Conservation (phyloP, 2,888 invertebrate genomes). For the Lasioglossum figueresi region DNA sequence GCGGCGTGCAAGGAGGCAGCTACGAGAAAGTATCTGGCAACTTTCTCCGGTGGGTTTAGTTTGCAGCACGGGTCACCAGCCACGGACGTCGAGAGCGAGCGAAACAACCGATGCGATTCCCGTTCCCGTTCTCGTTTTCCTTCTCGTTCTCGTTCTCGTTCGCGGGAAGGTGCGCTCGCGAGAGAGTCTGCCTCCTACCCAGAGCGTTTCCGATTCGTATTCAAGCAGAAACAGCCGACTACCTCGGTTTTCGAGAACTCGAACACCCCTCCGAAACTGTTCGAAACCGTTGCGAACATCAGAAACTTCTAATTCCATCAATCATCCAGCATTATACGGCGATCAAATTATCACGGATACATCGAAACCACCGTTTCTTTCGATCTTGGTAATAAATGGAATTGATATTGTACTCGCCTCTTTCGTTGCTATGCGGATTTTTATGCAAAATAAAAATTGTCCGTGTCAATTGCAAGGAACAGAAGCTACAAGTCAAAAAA, state of each 20-base stretch:
- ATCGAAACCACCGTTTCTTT: no score
- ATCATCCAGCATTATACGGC: neutral
- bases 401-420: no score
- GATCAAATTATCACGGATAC: neutral
- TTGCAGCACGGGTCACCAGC: slow-evolving; percentile 82
- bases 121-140: slow-evolving; percentile 18
- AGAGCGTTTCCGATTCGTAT: slow-evolving; percentile 1
- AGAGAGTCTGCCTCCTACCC: slow-evolving; percentile 25
- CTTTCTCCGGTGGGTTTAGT: slow-evolving; percentile 82
- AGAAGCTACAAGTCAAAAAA: no score
- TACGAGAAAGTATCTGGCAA: slow-evolving; percentile 81
- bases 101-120: slow-evolving; percentile 66
- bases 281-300: neutral
- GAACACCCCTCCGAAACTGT: neutral
- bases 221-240: neutral
- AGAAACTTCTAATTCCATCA: neutral
- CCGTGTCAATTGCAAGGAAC: no score
- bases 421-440: no score
- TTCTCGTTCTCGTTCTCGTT: neutral
- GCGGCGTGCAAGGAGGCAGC: slow-evolving; percentile 71
- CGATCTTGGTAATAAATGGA: no score
- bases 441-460: no score
- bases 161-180: slow-evolving; percentile 23
- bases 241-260: slow-evolving; percentile 1
- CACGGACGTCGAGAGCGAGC: slow-evolving; percentile 80